Evolutionary conservation across 2,797 vertebrate genomes (phyloP).

Genomic region (Podarcis siculus): DNA sequence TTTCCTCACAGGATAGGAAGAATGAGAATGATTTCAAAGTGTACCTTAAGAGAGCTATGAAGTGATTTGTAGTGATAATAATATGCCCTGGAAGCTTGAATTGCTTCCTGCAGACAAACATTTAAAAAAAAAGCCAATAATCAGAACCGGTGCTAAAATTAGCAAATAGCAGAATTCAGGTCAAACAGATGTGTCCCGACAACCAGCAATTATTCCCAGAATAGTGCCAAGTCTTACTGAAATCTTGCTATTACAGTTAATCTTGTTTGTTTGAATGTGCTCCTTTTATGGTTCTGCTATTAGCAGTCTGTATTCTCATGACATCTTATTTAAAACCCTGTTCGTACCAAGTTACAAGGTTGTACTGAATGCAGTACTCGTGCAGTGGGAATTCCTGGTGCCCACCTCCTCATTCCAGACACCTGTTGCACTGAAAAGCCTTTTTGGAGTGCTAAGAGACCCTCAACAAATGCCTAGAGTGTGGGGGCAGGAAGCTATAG

Average conservation of each 20-base stretch:
- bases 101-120: conserved; percentile 8
- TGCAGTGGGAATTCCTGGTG: not conserved
- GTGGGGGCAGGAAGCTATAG: not conserved
- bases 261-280: not conserved
- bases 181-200: not conserved
- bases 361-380: not conserved
- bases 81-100: not conserved
- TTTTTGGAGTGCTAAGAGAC: not conserved
- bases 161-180: conserved; percentile 11
- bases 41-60: not conserved
- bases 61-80: not conserved
- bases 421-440: not conserved
- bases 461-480: not conserved
- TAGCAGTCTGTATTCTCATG: not conserved
- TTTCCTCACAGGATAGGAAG: not conserved
- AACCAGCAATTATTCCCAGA: not conserved
- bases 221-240: not conserved
- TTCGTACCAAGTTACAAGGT: not conserved
- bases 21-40: not conserved
- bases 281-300: not conserved
- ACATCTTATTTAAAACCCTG: not conserved
- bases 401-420: not conserved
- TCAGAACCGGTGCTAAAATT: not conserved
- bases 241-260: not conserved
- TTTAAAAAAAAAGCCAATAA: not conserved